phyloP scores from a whole-genome alignment of 2,113 vertebrate genomes.

The Anguilla rostrata region DNA sequence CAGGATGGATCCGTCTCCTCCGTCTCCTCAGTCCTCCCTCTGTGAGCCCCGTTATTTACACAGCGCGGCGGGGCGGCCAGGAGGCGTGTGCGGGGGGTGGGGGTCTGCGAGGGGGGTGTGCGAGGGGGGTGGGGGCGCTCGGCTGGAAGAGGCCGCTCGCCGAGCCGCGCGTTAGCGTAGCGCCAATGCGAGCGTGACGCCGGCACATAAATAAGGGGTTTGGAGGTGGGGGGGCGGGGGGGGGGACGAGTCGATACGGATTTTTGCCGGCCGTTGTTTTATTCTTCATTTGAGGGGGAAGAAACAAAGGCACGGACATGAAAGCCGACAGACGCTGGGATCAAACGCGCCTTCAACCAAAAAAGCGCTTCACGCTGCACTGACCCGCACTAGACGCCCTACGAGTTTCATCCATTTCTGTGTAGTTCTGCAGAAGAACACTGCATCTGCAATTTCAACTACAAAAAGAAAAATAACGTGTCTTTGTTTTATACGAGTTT shows the following conservation, averaged over 20 bases:
- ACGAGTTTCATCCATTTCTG: background rate
- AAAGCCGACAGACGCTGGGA: background rate
- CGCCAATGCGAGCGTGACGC: background rate
- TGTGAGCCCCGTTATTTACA: conserved; percentile 25
- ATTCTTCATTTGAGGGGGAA: background rate
- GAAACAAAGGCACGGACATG: background rate
- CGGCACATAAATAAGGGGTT: background rate
- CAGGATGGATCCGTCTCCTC: conserved; percentile 11
- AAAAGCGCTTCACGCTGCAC: background rate
- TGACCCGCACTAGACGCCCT: background rate
- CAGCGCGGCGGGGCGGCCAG: conserved; percentile 22
- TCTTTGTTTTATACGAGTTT: background rate
- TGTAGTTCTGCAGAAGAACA: background rate
- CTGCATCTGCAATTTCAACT: too few relatives aligned
- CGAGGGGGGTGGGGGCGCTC: background rate
- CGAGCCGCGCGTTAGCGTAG: background rate
- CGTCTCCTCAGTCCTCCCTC: background rate
- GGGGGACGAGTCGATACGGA: background rate
- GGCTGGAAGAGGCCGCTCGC: background rate
- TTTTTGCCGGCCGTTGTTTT: background rate
- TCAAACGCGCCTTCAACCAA: background rate
- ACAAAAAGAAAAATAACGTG: background rate
- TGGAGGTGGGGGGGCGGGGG: background rate
- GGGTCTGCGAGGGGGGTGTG: background rate
- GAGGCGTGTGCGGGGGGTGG: background rate